Evolutionary conservation across 2,113 vertebrate species (phyloP), one percentile per base, ranked within the genome.

Genomic region (Notiomystis cincta): DNA sequence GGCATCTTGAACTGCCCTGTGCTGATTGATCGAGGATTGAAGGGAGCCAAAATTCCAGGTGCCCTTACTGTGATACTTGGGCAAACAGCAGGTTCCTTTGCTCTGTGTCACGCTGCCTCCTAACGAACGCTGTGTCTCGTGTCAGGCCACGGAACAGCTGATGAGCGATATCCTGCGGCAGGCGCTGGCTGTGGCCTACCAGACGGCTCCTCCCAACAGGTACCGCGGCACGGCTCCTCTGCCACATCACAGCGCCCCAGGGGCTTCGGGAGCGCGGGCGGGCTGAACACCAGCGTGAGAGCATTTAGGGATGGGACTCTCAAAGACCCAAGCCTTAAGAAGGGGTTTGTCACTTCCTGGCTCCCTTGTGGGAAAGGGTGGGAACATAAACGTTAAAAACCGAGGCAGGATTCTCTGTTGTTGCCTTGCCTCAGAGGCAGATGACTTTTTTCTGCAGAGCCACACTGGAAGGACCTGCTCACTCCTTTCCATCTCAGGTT

Each of bases 71-170:
- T 76, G 61, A 31, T 45, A 27, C 15, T 57, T 2, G 1, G 75
- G 35, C 22, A 51, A 69, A 61, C 17, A 66, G 12, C 42, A 5
- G 5, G 6, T 67, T 81, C 56, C 47, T 71, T 57, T 81, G 31
- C 35, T 53, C 4, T 48, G 65, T 17, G 12, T 80, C 28, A 8
- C 27, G 67, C 57, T 54, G 19, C 71, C 23, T 53, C 40, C 50
- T 94, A 23, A 95, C 10, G 25, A 23, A 95, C 10, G 25, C 13
- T 56, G 5, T 88, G 40, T 90, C 95, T 87, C 80, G 3, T 97
- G 62, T 10, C 57, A 99, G 99, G 99, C 99, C 33, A 99, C 99
- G 1, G 98, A 99, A 58, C 99, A 99, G 98, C 99, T 99, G 95
- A 98, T 98, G 96, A 99, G 98, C 42, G 99, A 99, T 83, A 97